Conservation (phyloP, 2,113 vertebrate species). For the Holacanthus passer region DNA sequence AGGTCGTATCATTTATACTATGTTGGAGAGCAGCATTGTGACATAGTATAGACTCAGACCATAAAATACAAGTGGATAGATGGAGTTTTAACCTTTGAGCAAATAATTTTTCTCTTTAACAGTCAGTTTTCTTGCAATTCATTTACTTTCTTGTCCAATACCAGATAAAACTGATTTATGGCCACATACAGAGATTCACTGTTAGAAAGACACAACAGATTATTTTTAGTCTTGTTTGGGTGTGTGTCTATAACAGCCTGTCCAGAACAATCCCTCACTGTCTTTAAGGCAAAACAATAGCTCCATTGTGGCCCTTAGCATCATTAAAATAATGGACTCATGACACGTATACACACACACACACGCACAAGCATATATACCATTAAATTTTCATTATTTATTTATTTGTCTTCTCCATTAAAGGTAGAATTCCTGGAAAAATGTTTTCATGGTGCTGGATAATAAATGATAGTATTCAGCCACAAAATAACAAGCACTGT, state of each 20-base stretch:
- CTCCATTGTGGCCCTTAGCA: slow-evolving; percentile 42
- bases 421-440: not conserved
- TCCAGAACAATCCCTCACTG: slow-evolving; percentile 35
- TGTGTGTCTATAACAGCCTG: slow-evolving; percentile 22
- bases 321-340: slow-evolving; percentile 16
- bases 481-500: not conserved
- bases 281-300: slow-evolving; percentile 63
- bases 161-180: slow-evolving; percentile 23
- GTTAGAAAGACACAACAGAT: slow-evolving; percentile 24
- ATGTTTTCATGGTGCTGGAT: not conserved
- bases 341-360: not conserved
- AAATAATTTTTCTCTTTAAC: slow-evolving; percentile 5
- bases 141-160: slow-evolving; percentile 2
- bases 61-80: not conserved
- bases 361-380: not conserved
- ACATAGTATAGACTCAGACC: not conserved
- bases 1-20: slow-evolving; percentile 10
- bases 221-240: slow-evolving; percentile 21
- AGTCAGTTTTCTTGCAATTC: not conserved
- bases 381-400: not conserved
- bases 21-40: not conserved
- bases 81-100: slow-evolving; percentile 23
- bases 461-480: not conserved
- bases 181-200: slow-evolving; percentile 6
- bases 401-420: not conserved